A percentile compares a stretch with the other conserved stretches of the same genome.
These are phyloP conservation scores for Sinosuthora webbiana DNA, from an alignment of 2,113 vertebrate genomes.

Conservation along the genomic window DNA sequence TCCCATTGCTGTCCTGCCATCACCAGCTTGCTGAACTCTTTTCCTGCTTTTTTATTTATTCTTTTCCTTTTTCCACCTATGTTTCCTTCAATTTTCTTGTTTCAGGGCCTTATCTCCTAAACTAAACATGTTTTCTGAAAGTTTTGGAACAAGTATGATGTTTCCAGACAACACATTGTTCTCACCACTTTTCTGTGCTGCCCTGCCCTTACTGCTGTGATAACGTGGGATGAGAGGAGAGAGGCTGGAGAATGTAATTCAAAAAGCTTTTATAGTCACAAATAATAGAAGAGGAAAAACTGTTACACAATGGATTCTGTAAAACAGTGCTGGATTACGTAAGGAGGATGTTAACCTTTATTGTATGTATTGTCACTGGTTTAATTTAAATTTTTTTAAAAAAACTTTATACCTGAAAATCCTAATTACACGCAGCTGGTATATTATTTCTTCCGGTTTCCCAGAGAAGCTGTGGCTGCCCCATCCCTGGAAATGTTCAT, in stretches of 20 bases:
- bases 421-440: not conserved
- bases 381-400: not conserved
- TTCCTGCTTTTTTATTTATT: not conserved
- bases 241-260: not conserved
- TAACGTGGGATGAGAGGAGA: not conserved
- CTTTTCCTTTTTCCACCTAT: not conserved
- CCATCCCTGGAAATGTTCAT: not conserved
- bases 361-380: not conserved
- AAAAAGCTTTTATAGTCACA: not conserved
- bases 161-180: not conserved
- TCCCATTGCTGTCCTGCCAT: not conserved
- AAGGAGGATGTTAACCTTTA: not conserved
- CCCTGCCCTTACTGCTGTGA: not conserved
- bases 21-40: not conserved
- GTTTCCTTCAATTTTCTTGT: not conserved
- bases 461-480: not conserved
- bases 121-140: not conserved
- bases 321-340: not conserved
- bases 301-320: not conserved
- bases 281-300: not conserved
- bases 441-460: not conserved
- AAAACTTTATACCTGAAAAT: not conserved
- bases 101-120: not conserved
- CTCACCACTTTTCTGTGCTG: not conserved
- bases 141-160: not conserved